Percentiles rank a stretch among this genome's conserved stretches.
Conservation (phyloP, 2,888 invertebrate species). For the Chrysolina americana region DNA sequence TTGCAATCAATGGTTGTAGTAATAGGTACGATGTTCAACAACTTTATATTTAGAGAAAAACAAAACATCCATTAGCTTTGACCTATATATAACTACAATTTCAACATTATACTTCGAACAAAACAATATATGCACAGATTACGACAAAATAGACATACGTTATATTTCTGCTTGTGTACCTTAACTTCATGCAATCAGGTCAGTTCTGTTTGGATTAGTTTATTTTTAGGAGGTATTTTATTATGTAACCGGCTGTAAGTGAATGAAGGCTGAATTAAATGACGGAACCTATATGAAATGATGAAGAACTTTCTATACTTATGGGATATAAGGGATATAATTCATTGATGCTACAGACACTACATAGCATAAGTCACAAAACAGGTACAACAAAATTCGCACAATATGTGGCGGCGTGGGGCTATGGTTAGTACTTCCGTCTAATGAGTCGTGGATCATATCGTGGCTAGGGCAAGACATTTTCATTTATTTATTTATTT, state of each 20-base stretch:
- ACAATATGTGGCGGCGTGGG: no score
- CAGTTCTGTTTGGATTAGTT: slow-evolving; percentile 30
- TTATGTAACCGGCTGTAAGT: slow-evolving; percentile 1
- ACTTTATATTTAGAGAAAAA: no score
- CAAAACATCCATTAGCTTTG: background rate
- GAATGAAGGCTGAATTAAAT: background rate
- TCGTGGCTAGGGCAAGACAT: no score
- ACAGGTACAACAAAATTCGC: no score
- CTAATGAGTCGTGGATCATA: no score
- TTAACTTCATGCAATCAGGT: slow-evolving; percentile 23
- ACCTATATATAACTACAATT: background rate
- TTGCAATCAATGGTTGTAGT: no score
- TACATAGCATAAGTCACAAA: no score
- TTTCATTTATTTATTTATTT: no score
- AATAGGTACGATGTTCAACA: no score
- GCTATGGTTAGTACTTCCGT: no score
- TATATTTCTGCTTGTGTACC: slow-evolving; percentile 22
- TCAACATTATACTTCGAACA: background rate
- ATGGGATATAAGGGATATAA: no score
- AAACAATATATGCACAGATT: background rate
- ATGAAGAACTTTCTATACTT: background rate
- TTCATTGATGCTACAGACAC: no score
- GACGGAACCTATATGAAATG: background rate
- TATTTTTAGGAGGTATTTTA: slow-evolving; percentile 13
- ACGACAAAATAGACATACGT: background rate